These are phyloP conservation scores for Seira musarum DNA, from an alignment of 2,888 invertebrate genomes.

Conservation along the genomic window DNA sequence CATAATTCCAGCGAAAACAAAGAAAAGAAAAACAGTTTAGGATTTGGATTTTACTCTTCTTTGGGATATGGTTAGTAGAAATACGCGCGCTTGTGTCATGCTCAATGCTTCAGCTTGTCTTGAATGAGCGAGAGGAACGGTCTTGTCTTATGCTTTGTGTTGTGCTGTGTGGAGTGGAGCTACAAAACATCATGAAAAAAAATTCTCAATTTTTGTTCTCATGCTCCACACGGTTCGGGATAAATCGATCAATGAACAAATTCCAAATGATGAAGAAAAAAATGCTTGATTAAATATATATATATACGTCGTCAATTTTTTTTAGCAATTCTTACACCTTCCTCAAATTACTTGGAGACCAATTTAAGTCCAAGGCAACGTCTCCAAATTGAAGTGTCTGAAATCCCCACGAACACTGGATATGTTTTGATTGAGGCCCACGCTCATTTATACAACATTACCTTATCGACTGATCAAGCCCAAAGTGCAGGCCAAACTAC, in stretches of 20 bases:
- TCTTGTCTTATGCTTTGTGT: constrained; percentile 16
- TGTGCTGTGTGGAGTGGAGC: not conserved
- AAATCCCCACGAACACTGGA: constrained; percentile 72
- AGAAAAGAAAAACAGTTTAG: too few species aligned
- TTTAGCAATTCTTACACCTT: constrained; percentile 40
- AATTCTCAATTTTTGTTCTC: not conserved
- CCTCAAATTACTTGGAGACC: constrained; percentile 41
- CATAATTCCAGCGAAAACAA: too few species aligned
- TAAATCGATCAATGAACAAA: not conserved
- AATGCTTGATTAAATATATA: not conserved
- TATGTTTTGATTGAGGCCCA: constrained; percentile 81
- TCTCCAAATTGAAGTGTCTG: constrained; percentile 47
- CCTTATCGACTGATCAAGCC: constrained; percentile 74
- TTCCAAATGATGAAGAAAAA: not conserved
- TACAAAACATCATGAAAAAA: not conserved
- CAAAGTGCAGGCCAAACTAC: constrained; percentile 72
- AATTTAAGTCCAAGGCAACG: constrained; percentile 8
- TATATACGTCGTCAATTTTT: constrained; percentile 5
- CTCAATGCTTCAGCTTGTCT: not conserved
- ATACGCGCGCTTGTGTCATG: not conserved
- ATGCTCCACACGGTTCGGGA: not conserved
- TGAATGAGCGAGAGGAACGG: not conserved
- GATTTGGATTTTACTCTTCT: too few species aligned
- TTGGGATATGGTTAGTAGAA: not conserved
- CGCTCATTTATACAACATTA: constrained; percentile 76